These are phyloP conservation scores for Odontophorus gujanensis DNA, from an alignment of 2,113 vertebrate species.

Conservation along the genomic window DNA sequence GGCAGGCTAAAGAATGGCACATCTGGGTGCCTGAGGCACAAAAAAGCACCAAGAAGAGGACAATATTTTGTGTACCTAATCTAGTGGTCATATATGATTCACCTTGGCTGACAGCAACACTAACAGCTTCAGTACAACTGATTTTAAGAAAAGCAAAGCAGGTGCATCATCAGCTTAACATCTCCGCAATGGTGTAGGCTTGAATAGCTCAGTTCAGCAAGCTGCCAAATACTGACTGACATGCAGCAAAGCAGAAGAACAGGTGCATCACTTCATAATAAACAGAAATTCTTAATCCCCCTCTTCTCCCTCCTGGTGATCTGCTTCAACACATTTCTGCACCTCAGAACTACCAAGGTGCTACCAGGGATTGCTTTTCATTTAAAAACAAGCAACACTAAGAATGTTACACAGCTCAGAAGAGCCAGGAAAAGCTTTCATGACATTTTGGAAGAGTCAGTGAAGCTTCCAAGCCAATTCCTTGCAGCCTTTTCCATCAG, in stretches of 20 bases:
- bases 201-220: background rate
- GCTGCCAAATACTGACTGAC: background rate
- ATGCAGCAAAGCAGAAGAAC: background rate
- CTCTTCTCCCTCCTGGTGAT: background rate
- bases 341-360: background rate
- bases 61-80: background rate
- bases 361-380: background rate
- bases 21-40: background rate
- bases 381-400: background rate
- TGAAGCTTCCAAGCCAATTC: background rate
- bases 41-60: background rate
- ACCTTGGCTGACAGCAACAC: background rate
- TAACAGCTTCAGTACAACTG: background rate
- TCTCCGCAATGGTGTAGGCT: background rate
- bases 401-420: background rate
- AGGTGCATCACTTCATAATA: background rate
- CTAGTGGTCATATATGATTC: background rate
- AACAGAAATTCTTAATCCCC: background rate
- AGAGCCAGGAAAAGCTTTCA: background rate
- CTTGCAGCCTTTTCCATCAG: background rate
- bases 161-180: too few species aligned
- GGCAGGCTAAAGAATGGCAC: background rate
- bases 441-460: background rate
- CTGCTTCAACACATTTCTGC: background rate
- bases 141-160: background rate